Conservation (phyloP, 2,113 vertebrate species). For the Capreolus pygargus region DNA sequence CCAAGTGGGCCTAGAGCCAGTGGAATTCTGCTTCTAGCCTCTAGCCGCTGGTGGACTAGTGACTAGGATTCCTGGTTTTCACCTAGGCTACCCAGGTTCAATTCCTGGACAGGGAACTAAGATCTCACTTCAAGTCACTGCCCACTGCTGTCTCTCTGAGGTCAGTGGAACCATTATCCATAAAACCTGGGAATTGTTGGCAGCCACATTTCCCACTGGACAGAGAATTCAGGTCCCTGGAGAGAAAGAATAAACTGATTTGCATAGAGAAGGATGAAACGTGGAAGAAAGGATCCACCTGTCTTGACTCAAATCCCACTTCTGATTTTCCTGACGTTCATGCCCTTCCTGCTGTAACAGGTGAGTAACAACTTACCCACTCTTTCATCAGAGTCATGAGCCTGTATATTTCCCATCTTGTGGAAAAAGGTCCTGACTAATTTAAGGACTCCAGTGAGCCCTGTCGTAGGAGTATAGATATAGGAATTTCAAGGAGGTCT, state of each 20-base stretch:
- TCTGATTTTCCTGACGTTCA: rapidly evolving
- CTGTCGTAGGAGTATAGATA: not conserved
- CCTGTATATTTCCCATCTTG: not conserved
- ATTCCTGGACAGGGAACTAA: not conserved
- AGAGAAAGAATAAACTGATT: not conserved
- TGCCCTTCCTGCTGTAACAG: not conserved
- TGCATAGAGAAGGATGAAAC: not conserved
- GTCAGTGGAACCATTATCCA: not conserved
- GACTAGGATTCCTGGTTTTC: not conserved
- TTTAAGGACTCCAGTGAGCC: not conserved
- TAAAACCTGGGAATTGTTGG: not conserved
- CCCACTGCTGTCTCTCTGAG: not conserved
- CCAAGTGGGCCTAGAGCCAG: not conserved
- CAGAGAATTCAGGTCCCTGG: not conserved
- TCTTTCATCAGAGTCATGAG: not conserved
- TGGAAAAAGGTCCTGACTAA: not conserved
- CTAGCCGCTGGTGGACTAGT: not conserved
- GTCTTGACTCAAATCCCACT: not conserved
- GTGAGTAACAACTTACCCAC: too few relatives aligned
- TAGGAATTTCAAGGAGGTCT: not conserved
- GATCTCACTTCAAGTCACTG: not conserved
- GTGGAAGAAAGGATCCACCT: not conserved
- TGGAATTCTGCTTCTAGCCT: not conserved
- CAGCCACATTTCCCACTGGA: not conserved
- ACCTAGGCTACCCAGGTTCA: not conserved